Evolutionary conservation across 2,113 vertebrate genomes (phyloP), one percentile per base, ranked within the genome.

Genomic region (Caracal caracal): DNA sequence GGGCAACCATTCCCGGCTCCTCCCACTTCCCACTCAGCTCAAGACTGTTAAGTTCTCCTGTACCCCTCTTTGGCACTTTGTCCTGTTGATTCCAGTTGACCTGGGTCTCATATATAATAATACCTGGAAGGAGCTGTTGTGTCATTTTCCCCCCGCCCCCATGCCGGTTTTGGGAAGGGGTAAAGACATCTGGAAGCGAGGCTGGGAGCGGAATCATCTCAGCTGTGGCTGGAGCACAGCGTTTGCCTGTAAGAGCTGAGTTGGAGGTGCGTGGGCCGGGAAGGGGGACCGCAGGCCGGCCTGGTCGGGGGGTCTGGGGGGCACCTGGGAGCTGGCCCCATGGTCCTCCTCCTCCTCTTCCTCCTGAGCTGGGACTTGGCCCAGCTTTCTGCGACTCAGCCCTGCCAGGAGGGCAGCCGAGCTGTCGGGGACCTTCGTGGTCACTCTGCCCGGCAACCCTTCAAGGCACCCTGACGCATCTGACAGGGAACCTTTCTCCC

Each of bases 401-500:
- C 30, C 19, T 37, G 17, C 53, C 0, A 10, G 35, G 82, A 53
- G 37, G 84, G 49, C 28, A 2, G 37, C 82, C 6, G 43, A 47
- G 12, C 61, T 59, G 8, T 30, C 13, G 13, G 51, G 56, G 43
- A 22, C 47, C 49, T 66, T 56, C 3, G 4, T 33, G 1, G 2
- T 63, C 20, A 4, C 65, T 88, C 37, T 87, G 19, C 19, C n/a
- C 22, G 9, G 30, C 28, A n/a, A 66, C 37, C 84, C 28, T 20
- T 6, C 0, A 0, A 7, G 56, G 51, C 3, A 0, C 30, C n/a
- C 30, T 17, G n/a, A 26, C 49, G 33, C 16, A 11, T 17, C 76
- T 61, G 86, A 30, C 49, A 43, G 40, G n/a, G 40, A 78, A 22
- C 30, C 33, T 26, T 65, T 68, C 51, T 71, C 19, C 40, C 24